Base-by-base conservation (phyloP, 2,888 invertebrate species). In the Seladonia tumulorum region DNA sequence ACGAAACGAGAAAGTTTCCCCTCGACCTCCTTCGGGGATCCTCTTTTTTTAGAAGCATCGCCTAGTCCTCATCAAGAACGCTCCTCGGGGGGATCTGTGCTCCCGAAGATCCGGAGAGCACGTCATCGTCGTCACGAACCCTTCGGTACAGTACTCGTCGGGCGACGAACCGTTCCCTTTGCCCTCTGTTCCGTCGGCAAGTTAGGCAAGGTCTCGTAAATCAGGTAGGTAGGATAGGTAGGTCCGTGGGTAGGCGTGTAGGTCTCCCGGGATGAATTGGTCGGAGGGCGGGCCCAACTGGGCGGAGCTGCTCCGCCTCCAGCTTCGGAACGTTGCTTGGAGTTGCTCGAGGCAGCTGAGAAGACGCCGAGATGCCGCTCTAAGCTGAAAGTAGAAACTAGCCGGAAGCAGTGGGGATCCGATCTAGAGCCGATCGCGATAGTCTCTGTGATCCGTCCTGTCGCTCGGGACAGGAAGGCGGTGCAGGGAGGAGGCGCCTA, bases 181-280 rank as follows among this genome's bases (percentile, higher is more conserved):
- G 82, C 78, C 53, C 72, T 68, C 85, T 72, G 73, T 82, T 74
- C 71, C 60, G 73, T 83, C 86, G 68, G 81, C 78, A 83, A 60
- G 47, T 85, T 84, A 88, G 79, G 81, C 70, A 39, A 87, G 85
- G 53, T 87, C 76, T 83, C 80, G 86, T 82, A 81, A 57, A 79
- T 47, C 76, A 84, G 82, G 77, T 89, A 90, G 83, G 83, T 88
- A 88, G 88, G 75, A 71, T 90, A 90, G 87, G 47, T 88, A 89
- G 85, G n/a, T 57, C n/a, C 1, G 57, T n/a, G 12, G 57, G n/a
- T 1, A 57, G n/a, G 57, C 53, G 57, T n/a, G 57, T 12, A n/a
- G n/a, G 81, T 86, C 66, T 68, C 18, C 66, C 22, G 66, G 84
- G 88, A 76, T 89, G 88, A 80, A 73, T 87, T 82, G 82, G 70